These are phyloP conservation scores for Xiphophorus hellerii DNA, from an alignment of 2,113 vertebrate genomes.

Conservation along the genomic window DNA sequence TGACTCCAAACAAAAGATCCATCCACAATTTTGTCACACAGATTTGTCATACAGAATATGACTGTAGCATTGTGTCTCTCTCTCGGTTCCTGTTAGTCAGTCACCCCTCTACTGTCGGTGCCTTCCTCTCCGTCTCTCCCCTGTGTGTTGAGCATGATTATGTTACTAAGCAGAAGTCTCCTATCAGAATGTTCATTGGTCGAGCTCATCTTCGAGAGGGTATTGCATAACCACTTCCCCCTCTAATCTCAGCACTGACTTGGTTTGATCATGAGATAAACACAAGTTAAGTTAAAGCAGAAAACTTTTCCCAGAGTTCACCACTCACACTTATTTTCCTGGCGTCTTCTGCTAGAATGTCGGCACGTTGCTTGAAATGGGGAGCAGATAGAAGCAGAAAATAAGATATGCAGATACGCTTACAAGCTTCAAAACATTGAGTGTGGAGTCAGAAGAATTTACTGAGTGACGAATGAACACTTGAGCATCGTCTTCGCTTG, in stretches of 20 bases:
- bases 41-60: background rate
- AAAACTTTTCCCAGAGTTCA: slow-evolving; percentile 44
- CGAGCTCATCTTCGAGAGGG: slow-evolving; percentile 60
- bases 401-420: slow-evolving; percentile 12
- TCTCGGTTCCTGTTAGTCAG: slow-evolving; percentile 19
- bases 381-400: slow-evolving; percentile 8
- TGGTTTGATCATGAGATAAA: slow-evolving; percentile 39
- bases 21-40: background rate
- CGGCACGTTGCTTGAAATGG: slow-evolving; percentile 24
- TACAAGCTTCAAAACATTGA: slow-evolving; percentile 3
- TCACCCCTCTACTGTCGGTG: slow-evolving; percentile 12
- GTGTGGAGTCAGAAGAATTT: slow-evolving; percentile 42
- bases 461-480: slow-evolving; percentile 20
- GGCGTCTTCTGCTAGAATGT: slow-evolving; percentile 31
- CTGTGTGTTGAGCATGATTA: slow-evolving; percentile 35
- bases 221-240: slow-evolving; percentile 65
- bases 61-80: background rate
- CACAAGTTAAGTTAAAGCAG: slow-evolving; percentile 32
- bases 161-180: slow-evolving; percentile 78
- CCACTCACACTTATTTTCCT: slow-evolving; percentile 20
- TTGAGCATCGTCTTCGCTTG: slow-evolving; percentile 9
- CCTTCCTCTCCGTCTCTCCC: slow-evolving; percentile 17
- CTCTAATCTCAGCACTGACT: slow-evolving; percentile 42
- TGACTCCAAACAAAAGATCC: slow-evolving; percentile 52
- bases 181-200: slow-evolving; percentile 70